Conservation (phyloP, 1,140 invertebrate species). For the Chionoecetes opilio region DNA sequence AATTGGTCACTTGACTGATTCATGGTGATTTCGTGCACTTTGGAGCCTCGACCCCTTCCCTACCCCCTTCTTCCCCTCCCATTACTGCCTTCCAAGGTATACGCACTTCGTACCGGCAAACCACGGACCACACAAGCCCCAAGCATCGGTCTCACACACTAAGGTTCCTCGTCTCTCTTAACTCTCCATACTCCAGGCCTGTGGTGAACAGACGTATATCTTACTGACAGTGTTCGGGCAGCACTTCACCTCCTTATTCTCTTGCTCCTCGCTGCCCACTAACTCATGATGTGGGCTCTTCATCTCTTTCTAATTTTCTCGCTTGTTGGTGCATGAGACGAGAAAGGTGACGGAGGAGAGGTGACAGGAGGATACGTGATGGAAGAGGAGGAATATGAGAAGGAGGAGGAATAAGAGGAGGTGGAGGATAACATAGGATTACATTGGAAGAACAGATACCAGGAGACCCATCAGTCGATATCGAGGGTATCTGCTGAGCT, state of each 20-base stretch:
- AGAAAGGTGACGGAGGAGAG: not conserved
- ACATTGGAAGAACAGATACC: too few relatives aligned
- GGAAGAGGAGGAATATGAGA: not conserved
- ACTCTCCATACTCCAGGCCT: not conserved
- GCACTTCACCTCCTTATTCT: not conserved
- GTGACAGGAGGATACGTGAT: not conserved
- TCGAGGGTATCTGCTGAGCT: too few relatives aligned
- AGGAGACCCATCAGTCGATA: too few relatives aligned
- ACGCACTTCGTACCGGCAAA: slow-evolving; percentile 24
- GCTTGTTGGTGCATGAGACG: not conserved
- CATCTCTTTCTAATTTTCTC: not conserved
- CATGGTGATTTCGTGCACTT: slow-evolving; percentile 53
- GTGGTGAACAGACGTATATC: too few relatives aligned
- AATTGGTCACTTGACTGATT: slow-evolving; percentile 72
- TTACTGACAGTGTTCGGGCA: not conserved
- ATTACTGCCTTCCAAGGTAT: not conserved
- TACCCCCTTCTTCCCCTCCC: not conserved
- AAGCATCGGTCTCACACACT: not conserved
- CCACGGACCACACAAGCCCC: not conserved
- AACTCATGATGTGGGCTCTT: not conserved
- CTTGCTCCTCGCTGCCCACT: not conserved
- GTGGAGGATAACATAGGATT: too few relatives aligned
- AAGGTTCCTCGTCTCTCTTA: not conserved
- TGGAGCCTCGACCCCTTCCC: not conserved
- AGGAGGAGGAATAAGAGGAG: not conserved